Evolutionary conservation across 1,140 invertebrate genomes (phyloP).

Genomic region (Octopus sinensis): DNA sequence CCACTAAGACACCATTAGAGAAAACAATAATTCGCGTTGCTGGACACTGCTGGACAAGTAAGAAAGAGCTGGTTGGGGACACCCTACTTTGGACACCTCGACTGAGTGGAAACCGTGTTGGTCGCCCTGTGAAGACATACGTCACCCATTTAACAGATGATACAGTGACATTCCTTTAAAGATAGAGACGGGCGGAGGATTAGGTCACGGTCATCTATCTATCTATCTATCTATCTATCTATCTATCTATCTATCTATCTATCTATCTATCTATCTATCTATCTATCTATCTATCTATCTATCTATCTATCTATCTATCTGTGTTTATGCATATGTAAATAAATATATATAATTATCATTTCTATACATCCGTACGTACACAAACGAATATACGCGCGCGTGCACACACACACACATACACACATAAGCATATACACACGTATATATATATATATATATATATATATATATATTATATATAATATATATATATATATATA

Average conservation of each 20-base stretch:
- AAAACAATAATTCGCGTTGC: no score
- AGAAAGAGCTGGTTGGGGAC: no score
- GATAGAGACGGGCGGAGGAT: no score
- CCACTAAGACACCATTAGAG: no score
- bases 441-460: constrained; percentile 6
- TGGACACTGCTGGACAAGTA: no score
- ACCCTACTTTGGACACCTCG: no score
- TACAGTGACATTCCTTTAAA: no score
- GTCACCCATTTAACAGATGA: no score
- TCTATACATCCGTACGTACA: not conserved
- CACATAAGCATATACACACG: not conserved
- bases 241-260: not conserved
- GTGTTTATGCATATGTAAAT: not conserved
- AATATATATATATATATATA: not conserved
- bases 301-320: not conserved
- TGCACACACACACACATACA: not conserved
- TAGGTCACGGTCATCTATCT: not conserved
- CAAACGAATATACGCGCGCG: not conserved
- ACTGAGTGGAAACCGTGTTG: no score
- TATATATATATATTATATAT: not conserved
- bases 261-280: not conserved
- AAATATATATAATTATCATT: not conserved
- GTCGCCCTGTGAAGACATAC: no score
- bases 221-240: not conserved
- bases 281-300: not conserved